These are phyloP conservation scores for Drosophila neonasuta DNA, from an alignment of 2,888 invertebrate species.

Conservation along the genomic window DNA sequence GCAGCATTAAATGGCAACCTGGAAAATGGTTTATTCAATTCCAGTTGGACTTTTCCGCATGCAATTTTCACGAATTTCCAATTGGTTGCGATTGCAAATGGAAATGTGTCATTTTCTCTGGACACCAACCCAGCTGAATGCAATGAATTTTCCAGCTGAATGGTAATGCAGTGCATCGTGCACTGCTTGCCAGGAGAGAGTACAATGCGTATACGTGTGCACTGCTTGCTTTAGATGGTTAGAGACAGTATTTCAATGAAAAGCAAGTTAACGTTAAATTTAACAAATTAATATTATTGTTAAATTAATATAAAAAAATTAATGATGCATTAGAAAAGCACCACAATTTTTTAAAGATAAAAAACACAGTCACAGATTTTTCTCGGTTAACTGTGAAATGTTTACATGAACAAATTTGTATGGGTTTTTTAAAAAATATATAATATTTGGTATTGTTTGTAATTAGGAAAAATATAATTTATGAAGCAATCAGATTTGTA, in stretches of 20 bases:
- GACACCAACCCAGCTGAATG: slow-evolving; percentile 62
- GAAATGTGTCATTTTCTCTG: slow-evolving; percentile 44
- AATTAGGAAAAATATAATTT: no score
- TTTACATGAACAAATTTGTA: no score
- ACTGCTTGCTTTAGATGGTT: slow-evolving; percentile 39
- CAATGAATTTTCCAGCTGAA: slow-evolving; percentile 22
- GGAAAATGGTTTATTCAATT: slow-evolving; percentile 6
- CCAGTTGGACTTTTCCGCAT: slow-evolving; percentile 31
- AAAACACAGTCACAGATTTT: no score
- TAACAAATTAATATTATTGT: neutral
- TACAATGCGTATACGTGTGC: neutral
- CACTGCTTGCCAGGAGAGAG: slow-evolving; percentile 52
- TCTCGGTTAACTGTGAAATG: no score
- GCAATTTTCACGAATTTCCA: slow-evolving; percentile 12
- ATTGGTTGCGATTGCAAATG: slow-evolving; percentile 33
- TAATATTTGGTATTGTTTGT: no score
- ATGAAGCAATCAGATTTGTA: no score
- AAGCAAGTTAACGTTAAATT: neutral
- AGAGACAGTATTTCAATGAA: neutral
- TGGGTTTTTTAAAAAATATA: no score
- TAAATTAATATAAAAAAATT: neutral
- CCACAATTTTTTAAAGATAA: neutral
- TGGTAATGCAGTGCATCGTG: slow-evolving; percentile 39
- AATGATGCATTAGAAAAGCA: neutral
- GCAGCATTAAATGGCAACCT: neutral